Conservation (phyloP, 2,797 vertebrate species). For the Merluccius polli region DNA sequence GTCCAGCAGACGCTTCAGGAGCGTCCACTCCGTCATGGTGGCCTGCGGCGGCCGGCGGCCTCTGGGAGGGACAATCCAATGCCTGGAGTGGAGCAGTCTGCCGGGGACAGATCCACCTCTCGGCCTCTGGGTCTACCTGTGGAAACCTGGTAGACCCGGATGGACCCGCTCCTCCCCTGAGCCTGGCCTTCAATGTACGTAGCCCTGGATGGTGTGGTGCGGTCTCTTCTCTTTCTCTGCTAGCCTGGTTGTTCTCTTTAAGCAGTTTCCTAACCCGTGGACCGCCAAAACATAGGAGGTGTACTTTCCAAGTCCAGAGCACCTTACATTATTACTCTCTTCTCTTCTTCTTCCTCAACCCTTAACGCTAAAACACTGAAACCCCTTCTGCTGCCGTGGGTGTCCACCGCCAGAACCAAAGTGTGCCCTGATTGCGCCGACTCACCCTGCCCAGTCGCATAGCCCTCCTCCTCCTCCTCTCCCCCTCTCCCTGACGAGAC, state of each 20-base stretch:
- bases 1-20: constrained; percentile 91
- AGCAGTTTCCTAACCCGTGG: not conserved
- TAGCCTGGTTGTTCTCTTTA: not conserved
- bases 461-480: not conserved
- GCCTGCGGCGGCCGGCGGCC: constrained; percentile 41
- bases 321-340: not conserved
- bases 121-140: constrained; percentile 5
- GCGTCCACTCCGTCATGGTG: constrained; percentile 86
- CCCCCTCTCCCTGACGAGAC: constrained; percentile 9
- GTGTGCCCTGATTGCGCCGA: not conserved
- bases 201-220: not conserved
- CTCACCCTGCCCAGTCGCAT: not conserved
- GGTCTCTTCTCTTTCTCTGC: not conserved
- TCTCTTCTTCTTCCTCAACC: not conserved
- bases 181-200: not conserved
- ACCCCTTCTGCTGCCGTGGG: not conserved
- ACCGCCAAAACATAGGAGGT: not conserved
- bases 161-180: not conserved
- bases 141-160: not conserved
- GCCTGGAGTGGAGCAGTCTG: constrained; percentile 45
- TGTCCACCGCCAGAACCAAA: not conserved
- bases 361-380: not conserved
- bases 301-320: not conserved
- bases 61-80: constrained; percentile 33
- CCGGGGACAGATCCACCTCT: constrained; percentile 45